phyloP scores from a whole-genome alignment of 1,140 invertebrate genomes.

The Lucilia cuprina region DNA sequence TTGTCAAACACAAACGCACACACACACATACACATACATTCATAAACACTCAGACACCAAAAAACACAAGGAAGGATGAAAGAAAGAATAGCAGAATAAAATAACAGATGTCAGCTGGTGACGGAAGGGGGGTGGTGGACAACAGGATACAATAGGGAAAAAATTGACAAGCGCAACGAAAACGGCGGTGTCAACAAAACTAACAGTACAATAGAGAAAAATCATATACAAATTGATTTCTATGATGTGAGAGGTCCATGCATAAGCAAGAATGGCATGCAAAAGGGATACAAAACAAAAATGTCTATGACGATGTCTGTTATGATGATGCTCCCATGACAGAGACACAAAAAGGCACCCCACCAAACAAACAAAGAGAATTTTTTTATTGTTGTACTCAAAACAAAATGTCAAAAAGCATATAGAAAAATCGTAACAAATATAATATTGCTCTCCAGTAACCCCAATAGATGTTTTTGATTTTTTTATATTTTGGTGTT shows the following conservation, averaged over 20 bases:
- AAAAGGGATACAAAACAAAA: not conserved
- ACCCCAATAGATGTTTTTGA: not conserved
- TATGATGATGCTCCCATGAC: not conserved
- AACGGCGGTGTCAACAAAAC: constrained; percentile 21
- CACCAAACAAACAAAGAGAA: not conserved
- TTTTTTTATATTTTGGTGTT: too few relatives aligned
- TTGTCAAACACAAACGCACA: constrained; percentile 25
- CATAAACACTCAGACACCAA: not conserved
- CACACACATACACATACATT: not conserved
- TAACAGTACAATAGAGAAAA: not conserved
- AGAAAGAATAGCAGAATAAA: not conserved
- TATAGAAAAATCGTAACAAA: not conserved
- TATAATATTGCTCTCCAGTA: not conserved
- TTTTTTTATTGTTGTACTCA: not conserved
- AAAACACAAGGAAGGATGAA: constrained; percentile 2
- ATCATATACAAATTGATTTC: not conserved
- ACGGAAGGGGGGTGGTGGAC: not conserved
- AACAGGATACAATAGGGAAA: constrained; percentile 6
- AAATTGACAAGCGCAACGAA: constrained; percentile 30
- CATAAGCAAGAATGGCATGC: not conserved
- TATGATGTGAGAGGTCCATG: not conserved
- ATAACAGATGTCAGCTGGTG: too few relatives aligned
- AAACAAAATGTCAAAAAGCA: not conserved
- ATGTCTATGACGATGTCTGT: not conserved
- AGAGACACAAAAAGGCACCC: not conserved